Evolutionary conservation across 2,888 invertebrate genomes (phyloP), one percentile per base, ranked within the genome.

Genomic region (Tenthredo notha): DNA sequence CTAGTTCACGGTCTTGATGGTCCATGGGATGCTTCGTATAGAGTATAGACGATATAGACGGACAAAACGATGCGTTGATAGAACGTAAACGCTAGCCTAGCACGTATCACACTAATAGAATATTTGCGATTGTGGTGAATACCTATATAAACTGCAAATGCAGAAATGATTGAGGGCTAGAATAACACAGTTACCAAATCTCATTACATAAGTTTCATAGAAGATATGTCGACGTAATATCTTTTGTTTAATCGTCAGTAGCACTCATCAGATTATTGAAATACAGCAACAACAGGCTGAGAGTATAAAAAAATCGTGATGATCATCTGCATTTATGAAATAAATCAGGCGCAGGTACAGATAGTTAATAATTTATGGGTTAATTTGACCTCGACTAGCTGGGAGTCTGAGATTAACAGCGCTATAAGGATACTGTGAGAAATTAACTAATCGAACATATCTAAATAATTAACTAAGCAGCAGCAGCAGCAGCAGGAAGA

Each of bases 1-100:
- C 89, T 93, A 93, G 91, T 89, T 85, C 75, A 67, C 74, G 75
- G 77, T 84, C 50, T 83, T 18, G 33, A 84, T 70, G 70, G 40
- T 12, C 78, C 25, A 47, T 47, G 47, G 47, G 47, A 47, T 37
- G 43, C 15, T 37, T 67, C 33, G 50, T 18, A 67, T 29, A 83
- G 83, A 67, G 21, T n/a, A 83, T 50, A 83, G 65, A 83, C n/a
- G 25, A 83, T 4, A 83, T 67, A 65, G 67, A 67, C 18, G 67
- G 25, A 83, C n/a, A 67, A 83, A 29, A 83, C 67, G 83, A 83
- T 67, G 83, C 83, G 83, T 83, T 83, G 83, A 40, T 83, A 83
- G 83, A 83, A 83, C 83, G 83, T 33, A 61, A 58, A 61, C 33
- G 29, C 47, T 77, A 77, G 77, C 54, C 77, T 77, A 74, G 77